A percentile compares a stretch with the other conserved stretches of the same genome.
phyloP scores from a whole-genome alignment of 2,113 vertebrate genomes.

The Chiloscyllium plagiosum region DNA sequence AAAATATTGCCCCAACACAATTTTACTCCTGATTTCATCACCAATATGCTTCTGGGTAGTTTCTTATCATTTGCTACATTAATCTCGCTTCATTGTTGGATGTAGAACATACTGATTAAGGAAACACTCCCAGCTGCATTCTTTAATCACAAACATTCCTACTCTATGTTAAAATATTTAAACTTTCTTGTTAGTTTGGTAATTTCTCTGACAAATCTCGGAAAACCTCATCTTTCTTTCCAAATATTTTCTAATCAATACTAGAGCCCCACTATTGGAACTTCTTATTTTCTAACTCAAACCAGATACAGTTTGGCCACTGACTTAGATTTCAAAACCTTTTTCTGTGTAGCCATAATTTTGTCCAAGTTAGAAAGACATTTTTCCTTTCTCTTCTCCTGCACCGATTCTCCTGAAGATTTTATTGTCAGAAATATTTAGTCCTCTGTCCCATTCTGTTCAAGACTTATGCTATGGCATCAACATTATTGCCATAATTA shows the following conservation, averaged over 20 bases:
- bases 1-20: slow-evolving; percentile 2
- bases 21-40: not conserved
- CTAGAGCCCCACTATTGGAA: not conserved
- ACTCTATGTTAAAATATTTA: not conserved
- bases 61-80: not conserved
- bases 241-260: not conserved
- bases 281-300: not conserved
- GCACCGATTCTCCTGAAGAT: not conserved
- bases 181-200: not conserved
- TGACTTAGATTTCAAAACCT: not conserved
- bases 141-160: not conserved
- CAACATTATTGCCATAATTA: not conserved
- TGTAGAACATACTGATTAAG: not conserved
- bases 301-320: not conserved
- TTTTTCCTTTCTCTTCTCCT: not conserved
- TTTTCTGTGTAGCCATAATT: not conserved
- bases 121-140: not conserved
- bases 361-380: not conserved
- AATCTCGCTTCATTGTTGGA: slow-evolving; percentile 8
- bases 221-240: not conserved
- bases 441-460: not conserved
- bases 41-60: not conserved
- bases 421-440: not conserved
- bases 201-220: not conserved
- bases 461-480: not conserved